phyloP scores from a whole-genome alignment of 2,797 vertebrate species.

The Scolopax bukidnonensis region DNA sequence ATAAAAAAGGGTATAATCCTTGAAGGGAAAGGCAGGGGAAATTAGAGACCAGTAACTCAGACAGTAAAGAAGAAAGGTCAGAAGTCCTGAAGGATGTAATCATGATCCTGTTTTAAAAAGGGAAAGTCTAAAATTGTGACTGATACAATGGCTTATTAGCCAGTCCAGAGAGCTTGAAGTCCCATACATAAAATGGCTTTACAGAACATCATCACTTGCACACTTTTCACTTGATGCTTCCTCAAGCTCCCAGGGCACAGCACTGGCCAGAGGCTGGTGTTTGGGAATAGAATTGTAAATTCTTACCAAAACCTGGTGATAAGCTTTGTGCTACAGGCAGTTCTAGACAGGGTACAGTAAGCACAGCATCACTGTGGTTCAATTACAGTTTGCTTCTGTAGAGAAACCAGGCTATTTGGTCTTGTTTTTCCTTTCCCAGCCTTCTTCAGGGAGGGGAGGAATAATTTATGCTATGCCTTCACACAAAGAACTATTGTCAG shows the following conservation, averaged over 20 bases:
- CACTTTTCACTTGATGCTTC: neutral
- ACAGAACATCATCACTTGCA: neutral
- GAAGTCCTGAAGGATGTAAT: neutral
- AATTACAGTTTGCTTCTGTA: neutral
- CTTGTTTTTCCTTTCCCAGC: neutral
- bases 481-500: constrained; percentile 30
- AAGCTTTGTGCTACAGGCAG: neutral
- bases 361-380: neutral
- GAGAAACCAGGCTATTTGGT: neutral
- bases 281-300: neutral
- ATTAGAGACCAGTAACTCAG: neutral
- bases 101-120: constrained; percentile 29
- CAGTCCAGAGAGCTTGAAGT: neutral
- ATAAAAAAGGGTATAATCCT: neutral
- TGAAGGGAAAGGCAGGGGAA: neutral
- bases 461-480: constrained; percentile 13
- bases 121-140: constrained; percentile 37
- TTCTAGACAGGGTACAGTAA: neutral
- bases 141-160: constrained; percentile 17
- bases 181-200: neutral
- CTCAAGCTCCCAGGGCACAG: neutral
- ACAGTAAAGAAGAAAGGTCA: constrained; percentile 20
- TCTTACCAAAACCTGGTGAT: neutral
- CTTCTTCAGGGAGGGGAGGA: neutral
- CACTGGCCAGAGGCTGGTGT: neutral